These are phyloP conservation scores for Plumapathes pennacea DNA, from an alignment of 92 coral and sea anemone genomes.

Conservation along the genomic window DNA sequence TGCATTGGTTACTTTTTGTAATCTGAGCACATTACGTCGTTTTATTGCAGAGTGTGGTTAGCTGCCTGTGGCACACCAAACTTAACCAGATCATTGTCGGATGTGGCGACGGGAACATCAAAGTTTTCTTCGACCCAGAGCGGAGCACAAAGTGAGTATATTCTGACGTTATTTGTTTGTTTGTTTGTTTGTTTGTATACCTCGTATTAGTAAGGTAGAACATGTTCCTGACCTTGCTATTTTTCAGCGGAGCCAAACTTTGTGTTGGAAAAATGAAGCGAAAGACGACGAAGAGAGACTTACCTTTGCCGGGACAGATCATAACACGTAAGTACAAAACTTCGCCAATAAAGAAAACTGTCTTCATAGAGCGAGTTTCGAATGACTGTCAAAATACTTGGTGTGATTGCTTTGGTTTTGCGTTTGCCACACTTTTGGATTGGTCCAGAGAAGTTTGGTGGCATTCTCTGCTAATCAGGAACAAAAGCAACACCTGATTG, in stretches of 20 bases:
- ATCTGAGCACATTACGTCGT: too few relatives aligned
- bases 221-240: background rate
- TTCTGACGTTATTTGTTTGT: background rate
- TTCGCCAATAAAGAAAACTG: too few relatives aligned
- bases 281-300: constrained; percentile 69
- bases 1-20: too few relatives aligned
- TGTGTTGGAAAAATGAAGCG: constrained; percentile 88
- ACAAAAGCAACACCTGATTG: too few relatives aligned
- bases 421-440: too few relatives aligned
- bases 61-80: constrained; percentile 89
- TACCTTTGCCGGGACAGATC: constrained; percentile 89
- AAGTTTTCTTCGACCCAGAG: constrained; percentile 91
- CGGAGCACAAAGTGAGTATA: constrained; percentile 80
- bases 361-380: too few relatives aligned
- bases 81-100: constrained; percentile 93
- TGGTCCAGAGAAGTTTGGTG: too few relatives aligned
- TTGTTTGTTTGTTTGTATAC: background rate
- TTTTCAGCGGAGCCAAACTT: constrained; percentile 88
- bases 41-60: constrained; percentile 97
- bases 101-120: constrained; percentile 72
- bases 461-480: too few relatives aligned
- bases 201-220: background rate
- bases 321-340: constrained; percentile 83
- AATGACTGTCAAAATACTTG: too few relatives aligned
- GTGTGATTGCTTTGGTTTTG: too few relatives aligned